Evolutionary conservation across 2,113 vertebrate species (phyloP).

Genomic region (Corythaixoides concolor): DNA sequence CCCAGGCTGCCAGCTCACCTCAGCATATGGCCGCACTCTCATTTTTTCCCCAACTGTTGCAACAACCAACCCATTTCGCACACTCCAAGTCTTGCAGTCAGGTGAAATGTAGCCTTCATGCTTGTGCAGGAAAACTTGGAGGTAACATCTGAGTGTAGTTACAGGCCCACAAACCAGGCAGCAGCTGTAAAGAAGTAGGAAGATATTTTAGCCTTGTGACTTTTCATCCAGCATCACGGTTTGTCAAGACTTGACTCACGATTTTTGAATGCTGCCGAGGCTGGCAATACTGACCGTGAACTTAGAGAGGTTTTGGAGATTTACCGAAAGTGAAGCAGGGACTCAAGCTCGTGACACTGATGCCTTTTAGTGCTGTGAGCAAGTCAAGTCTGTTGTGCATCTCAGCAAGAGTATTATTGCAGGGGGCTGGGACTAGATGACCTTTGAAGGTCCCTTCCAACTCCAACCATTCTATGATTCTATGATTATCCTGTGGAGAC

Average conservation of each 20-base stretch:
- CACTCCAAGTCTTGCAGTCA: not conserved
- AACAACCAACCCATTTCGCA: not conserved
- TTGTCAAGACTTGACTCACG: not conserved
- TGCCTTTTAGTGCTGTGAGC: not conserved
- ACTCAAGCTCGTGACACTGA: not conserved
- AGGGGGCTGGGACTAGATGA: too few relatives aligned
- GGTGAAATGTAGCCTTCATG: not conserved
- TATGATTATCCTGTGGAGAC: not conserved
- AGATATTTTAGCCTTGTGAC: not conserved
- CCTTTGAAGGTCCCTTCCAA: too few relatives aligned
- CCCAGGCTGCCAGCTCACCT: not conserved
- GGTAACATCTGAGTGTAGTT: not conserved
- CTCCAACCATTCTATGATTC: too few relatives aligned
- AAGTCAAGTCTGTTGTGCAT: not conserved
- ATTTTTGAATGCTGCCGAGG: not conserved
- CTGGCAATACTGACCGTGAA: not conserved
- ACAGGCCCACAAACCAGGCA: not conserved
- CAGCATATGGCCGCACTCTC: fast-evolving
- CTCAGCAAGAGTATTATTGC: not conserved
- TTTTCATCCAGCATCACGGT: not conserved
- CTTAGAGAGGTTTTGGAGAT: not conserved
- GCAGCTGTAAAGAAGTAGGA: not conserved
- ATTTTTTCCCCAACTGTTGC: not conserved
- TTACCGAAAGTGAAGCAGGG: not conserved
- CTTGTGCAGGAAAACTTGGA: not conserved